A percentile compares a stretch with the other conserved stretches of the same genome.
Evolutionary conservation across 2,888 invertebrate genomes (phyloP).

Genomic region (Phortica okadai): DNA sequence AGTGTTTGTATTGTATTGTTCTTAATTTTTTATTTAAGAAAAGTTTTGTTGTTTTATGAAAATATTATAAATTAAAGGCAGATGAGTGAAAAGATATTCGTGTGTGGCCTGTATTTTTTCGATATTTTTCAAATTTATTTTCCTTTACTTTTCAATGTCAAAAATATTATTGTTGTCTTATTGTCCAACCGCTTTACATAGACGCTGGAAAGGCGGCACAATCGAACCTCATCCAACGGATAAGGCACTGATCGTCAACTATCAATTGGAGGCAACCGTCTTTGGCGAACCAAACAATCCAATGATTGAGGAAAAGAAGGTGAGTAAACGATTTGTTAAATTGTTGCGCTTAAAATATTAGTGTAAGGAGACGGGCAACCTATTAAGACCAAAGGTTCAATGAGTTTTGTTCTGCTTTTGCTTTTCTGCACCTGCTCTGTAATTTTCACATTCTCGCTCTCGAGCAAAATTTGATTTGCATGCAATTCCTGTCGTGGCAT

Average conservation of each 20-base stretch:
- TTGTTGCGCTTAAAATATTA: too few species aligned
- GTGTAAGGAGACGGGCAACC: too few species aligned
- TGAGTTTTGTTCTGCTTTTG: too few species aligned
- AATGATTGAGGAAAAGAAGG: constrained; percentile 89
- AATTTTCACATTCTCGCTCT: too few species aligned
- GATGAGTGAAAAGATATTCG: not conserved
- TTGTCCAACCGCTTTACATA: constrained; percentile 58
- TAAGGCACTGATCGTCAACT: constrained; percentile 90
- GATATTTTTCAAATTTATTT: constrained; percentile 11
- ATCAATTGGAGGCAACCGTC: constrained; percentile 91
- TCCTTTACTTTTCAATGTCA: not conserved
- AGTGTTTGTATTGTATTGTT: not conserved
- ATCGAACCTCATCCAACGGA: constrained; percentile 93
- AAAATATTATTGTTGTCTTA: not conserved
- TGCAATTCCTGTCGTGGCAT: too few species aligned
- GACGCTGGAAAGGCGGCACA: constrained; percentile 85
- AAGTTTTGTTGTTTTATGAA: constrained; percentile 2
- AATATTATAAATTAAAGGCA: not conserved
- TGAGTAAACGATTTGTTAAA: constrained; percentile 65
- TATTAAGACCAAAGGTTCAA: too few species aligned
- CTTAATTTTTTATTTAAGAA: not conserved
- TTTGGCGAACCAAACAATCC: constrained; percentile 87
- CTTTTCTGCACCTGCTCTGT: too few species aligned
- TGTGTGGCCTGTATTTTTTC: not conserved
- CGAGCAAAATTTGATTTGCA: too few species aligned